A percentile compares a stretch with the other conserved stretches of the same genome.
These are phyloP conservation scores for Macrotrachela quadricornifera DNA, from an alignment of 1,140 invertebrate genomes.

Conservation along the genomic window DNA sequence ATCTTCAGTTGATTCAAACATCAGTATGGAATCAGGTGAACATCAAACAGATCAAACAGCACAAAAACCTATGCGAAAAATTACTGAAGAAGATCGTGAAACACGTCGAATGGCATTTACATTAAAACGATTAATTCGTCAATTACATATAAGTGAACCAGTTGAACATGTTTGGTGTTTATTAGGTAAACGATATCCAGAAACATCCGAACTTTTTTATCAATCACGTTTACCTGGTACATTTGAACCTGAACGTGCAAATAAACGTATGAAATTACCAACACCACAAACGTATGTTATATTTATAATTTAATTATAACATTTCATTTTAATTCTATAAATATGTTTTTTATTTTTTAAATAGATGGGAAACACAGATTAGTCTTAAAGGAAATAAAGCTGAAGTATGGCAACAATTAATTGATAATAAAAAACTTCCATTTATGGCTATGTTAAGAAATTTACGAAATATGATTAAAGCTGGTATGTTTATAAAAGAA, in stretches of 20 bases:
- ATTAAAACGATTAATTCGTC: conserved; percentile 29
- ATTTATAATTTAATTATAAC: no score
- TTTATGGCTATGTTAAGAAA: conserved; percentile 35
- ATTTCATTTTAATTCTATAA: no score
- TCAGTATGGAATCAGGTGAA: not conserved
- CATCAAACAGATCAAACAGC: not conserved
- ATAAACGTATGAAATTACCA: conserved; percentile 33
- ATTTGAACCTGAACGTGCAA: conserved; percentile 27
- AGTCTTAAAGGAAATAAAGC: conserved; percentile 32
- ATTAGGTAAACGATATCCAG: conserved; percentile 33
- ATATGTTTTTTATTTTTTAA: no score
- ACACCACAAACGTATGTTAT: conserved; percentile 24
- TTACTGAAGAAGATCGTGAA: not conserved
- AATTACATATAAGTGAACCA: conserved; percentile 30
- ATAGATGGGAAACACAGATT: conserved; percentile 33
- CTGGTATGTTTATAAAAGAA: conserved; percentile 16
- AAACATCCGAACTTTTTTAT: conserved; percentile 25
- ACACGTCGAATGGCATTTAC: conserved; percentile 15
- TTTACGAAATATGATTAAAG: conserved; percentile 30
- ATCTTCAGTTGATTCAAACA: not conserved
- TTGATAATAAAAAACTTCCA: conserved; percentile 31
- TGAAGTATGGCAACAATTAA: conserved; percentile 25
- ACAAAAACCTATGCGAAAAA: not conserved
- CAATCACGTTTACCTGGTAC: conserved; percentile 25
- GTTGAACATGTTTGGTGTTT: conserved; percentile 30